These are phyloP conservation scores for Cyanoderma ruficeps DNA, from an alignment of 2,113 vertebrate species.

Conservation along the genomic window DNA sequence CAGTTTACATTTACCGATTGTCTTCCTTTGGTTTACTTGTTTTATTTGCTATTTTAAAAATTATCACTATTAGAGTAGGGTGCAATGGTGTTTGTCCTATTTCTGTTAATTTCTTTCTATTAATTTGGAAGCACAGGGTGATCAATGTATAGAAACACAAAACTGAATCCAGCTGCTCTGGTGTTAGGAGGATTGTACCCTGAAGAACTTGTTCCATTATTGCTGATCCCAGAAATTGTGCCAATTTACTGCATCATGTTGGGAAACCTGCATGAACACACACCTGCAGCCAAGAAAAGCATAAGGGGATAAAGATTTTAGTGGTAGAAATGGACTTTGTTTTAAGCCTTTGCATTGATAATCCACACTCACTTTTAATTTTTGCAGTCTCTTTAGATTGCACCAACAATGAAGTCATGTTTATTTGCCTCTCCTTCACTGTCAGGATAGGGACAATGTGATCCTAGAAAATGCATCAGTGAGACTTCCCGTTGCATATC, in stretches of 20 bases:
- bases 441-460: background rate
- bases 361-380: background rate
- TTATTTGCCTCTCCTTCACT: background rate
- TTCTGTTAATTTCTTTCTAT: too few relatives aligned
- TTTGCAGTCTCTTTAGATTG: background rate
- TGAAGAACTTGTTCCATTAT: background rate
- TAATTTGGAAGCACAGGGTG: background rate
- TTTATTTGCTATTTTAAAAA: background rate
- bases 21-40: background rate
- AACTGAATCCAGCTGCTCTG: background rate
- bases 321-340: background rate
- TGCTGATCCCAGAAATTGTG: background rate
- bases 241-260: background rate
- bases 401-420: accelerated
- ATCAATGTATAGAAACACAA: background rate
- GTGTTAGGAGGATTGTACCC: background rate
- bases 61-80: background rate
- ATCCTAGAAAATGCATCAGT: conserved; percentile 19
- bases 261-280: background rate
- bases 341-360: background rate
- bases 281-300: background rate
- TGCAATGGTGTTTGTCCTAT: background rate
- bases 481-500: background rate
- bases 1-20: background rate
- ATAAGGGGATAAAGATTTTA: background rate